These are phyloP conservation scores for Trematomus bernacchii DNA, from an alignment of 2,797 vertebrate species.

Conservation along the genomic window DNA sequence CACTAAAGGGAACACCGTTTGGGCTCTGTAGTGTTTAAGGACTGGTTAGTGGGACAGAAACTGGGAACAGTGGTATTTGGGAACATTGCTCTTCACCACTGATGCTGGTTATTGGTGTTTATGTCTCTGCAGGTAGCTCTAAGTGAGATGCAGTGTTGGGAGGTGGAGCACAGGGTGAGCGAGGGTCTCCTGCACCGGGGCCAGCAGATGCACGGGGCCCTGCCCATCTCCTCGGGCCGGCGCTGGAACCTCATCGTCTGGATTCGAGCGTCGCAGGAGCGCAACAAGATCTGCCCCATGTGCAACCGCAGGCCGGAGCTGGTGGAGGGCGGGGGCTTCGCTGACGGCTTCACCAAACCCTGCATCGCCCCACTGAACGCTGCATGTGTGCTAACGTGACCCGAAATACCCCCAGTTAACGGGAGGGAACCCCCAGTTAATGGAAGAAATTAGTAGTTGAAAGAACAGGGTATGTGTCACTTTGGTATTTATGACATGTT, in stretches of 20 bases:
- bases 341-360: slow-evolving; percentile 91
- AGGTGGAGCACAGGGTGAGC: slow-evolving; percentile 86
- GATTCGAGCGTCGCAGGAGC: slow-evolving; percentile 91
- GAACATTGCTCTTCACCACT: no score
- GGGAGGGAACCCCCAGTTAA: no score
- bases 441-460: no score
- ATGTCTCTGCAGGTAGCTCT: slow-evolving; percentile 83
- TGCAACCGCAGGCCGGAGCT: slow-evolving; percentile 87
- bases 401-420: no score
- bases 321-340: slow-evolving; percentile 86
- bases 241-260: slow-evolving; percentile 97
- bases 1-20: no score
- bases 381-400: slow-evolving; percentile 70
- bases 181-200: slow-evolving; percentile 93
- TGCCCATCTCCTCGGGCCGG: slow-evolving; percentile 90
- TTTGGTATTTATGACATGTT: no score
- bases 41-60: no score
- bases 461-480: no score
- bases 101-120: not conserved
- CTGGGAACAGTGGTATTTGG: no score
- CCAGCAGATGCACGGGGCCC: slow-evolving; percentile 94
- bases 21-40: no score
- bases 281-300: slow-evolving; percentile 95
- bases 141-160: slow-evolving; percentile 84
- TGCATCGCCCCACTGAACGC: not conserved